phyloP scores from a whole-genome alignment of 2,113 vertebrate genomes.

The Collichthys lucidus region DNA sequence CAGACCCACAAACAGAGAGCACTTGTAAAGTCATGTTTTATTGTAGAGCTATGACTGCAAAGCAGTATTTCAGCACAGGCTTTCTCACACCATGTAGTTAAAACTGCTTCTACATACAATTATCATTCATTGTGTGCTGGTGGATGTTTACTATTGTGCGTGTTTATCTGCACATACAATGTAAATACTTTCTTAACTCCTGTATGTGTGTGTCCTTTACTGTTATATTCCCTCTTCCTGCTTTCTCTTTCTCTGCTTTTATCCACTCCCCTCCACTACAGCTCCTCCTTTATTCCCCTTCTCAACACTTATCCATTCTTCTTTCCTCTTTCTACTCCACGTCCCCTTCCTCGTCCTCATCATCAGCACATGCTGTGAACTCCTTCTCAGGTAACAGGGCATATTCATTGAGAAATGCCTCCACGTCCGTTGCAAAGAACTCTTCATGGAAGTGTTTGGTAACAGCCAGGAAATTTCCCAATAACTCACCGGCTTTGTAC shows the following conservation, averaged over 20 bases:
- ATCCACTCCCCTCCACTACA: not conserved
- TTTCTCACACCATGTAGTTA: conserved; percentile 3
- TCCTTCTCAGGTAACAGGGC: conserved; percentile 92
- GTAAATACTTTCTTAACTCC: not conserved
- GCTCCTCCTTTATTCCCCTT: not conserved
- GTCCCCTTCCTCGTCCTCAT: conserved; percentile 84
- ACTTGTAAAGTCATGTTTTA: conserved; percentile 26
- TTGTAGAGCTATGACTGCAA: conserved; percentile 29
- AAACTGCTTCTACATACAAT: conserved; percentile 37
- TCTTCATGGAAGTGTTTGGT: conserved; percentile 90
- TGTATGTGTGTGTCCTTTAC: not conserved
- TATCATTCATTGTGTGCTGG: not conserved
- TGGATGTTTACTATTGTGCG: not conserved
- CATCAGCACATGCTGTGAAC: conserved; percentile 75
- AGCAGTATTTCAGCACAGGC: conserved; percentile 32
- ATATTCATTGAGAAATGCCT: conserved; percentile 93
- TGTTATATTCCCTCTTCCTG: not conserved
- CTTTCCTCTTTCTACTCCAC: conserved; percentile 59
- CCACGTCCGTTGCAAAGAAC: conserved; percentile 93
- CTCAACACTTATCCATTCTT: not conserved
- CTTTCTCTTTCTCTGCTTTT: not conserved
- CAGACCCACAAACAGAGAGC: not conserved
- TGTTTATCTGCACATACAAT: conserved; percentile 20
- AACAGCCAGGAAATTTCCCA: conserved; percentile 92
- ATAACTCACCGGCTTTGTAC: conserved; percentile 93